These are phyloP conservation scores for Psittacus erithacus DNA, from an alignment of 2,113 vertebrate species.

Conservation along the genomic window DNA sequence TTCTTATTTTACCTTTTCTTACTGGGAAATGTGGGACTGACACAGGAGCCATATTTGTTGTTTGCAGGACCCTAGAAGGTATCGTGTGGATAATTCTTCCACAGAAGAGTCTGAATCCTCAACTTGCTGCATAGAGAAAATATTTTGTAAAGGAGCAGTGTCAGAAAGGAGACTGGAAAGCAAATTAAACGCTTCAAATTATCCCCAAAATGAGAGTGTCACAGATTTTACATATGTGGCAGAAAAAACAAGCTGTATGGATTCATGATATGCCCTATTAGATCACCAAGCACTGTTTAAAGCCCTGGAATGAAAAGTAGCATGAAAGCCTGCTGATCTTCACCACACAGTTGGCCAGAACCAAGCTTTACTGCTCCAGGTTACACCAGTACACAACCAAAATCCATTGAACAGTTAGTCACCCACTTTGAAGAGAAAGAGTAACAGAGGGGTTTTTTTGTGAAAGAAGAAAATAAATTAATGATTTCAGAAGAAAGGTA, in stretches of 20 bases:
- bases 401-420: not conserved
- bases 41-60: not conserved
- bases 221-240: not conserved
- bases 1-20: not conserved
- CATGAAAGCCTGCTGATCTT: not conserved
- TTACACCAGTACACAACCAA: not conserved
- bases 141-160: not conserved
- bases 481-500: not conserved
- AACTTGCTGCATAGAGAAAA: not conserved
- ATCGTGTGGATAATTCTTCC: rapidly evolving
- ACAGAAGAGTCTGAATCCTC: not conserved
- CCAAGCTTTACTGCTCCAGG: not conserved
- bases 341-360: not conserved
- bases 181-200: not conserved
- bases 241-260: not conserved
- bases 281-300: not conserved
- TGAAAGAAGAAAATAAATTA: not conserved
- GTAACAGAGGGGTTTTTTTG: not conserved
- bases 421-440: not conserved
- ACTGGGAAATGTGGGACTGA: not conserved
- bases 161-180: not conserved
- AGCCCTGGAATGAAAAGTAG: not conserved
- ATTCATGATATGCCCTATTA: not conserved
- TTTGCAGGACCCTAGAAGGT: not conserved
- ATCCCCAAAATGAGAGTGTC: not conserved